A percentile compares a stretch with the other conserved stretches of the same genome.
Evolutionary conservation across 2,888 invertebrate genomes (phyloP).

Genomic region (Acleris emargana): DNA sequence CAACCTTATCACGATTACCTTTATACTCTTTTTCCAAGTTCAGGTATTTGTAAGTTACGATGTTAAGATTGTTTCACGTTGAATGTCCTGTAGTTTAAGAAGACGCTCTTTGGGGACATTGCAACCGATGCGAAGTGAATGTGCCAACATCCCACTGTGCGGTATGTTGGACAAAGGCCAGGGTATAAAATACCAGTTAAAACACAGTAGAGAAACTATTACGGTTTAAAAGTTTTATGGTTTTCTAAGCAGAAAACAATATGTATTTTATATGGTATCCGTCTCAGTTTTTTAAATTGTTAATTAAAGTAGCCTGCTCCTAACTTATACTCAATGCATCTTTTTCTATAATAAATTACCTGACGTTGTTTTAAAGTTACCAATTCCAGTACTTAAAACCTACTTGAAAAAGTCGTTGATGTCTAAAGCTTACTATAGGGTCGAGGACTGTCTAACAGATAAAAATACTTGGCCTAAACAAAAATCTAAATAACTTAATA

Average conservation of each 20-base stretch:
- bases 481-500: too few relatives aligned
- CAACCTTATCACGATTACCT: not conserved
- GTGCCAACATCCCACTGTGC: constrained; percentile 21
- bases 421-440: too few relatives aligned
- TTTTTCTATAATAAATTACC: too few relatives aligned
- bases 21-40: not conserved
- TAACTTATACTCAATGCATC: too few relatives aligned
- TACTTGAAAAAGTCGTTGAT: too few relatives aligned
- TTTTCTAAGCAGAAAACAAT: not conserved
- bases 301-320: too few relatives aligned
- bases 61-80: not conserved
- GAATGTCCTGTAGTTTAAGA: constrained; percentile 7
- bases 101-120: constrained; percentile 10
- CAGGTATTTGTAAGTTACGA: not conserved
- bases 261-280: too few relatives aligned
- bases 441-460: too few relatives aligned
- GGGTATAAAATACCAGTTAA: not conserved
- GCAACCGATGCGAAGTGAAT: not conserved
- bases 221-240: not conserved
- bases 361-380: too few relatives aligned
- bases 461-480: too few relatives aligned
- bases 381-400: too few relatives aligned
- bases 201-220: not conserved
- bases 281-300: too few relatives aligned
- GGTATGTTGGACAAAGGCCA: constrained; percentile 14